These are phyloP conservation scores for Pangasius krempfi DNA, from an alignment of 2,797 vertebrate genomes.

Conservation along the genomic window DNA sequence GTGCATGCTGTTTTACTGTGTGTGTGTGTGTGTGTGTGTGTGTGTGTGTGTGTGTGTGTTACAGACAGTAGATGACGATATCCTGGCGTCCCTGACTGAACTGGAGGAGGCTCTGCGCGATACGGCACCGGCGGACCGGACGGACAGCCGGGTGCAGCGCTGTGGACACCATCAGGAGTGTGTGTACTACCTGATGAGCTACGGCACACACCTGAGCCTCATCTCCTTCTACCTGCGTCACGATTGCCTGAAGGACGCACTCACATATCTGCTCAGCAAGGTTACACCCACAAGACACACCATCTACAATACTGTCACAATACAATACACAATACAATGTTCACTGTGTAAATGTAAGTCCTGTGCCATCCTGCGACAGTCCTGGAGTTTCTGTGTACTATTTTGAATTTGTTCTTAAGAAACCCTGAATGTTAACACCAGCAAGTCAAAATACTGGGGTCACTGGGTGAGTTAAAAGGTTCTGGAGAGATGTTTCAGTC, in stretches of 20 bases:
- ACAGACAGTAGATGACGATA: conserved; percentile 81
- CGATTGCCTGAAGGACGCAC: conserved; percentile 85
- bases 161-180: conserved; percentile 87
- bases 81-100: conserved; percentile 87
- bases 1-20: neutral
- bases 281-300: conserved; percentile 61
- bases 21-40: neutral
- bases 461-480: neutral
- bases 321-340: no score
- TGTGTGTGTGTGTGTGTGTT: conserved; percentile 24
- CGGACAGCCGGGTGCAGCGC: conserved; percentile 77
- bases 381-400: neutral
- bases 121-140: conserved; percentile 73
- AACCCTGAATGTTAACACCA: no score
- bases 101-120: conserved; percentile 82
- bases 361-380: neutral
- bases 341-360: neutral
- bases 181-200: conserved; percentile 89
- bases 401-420: neutral
- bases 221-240: conserved; percentile 92
- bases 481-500: neutral
- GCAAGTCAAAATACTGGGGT: neutral
- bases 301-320: neutral
- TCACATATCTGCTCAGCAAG: conserved; percentile 87
- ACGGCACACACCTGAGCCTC: conserved; percentile 89